Conservation (phyloP, 2,113 vertebrate species). For the Osmerus mordax region DNA sequence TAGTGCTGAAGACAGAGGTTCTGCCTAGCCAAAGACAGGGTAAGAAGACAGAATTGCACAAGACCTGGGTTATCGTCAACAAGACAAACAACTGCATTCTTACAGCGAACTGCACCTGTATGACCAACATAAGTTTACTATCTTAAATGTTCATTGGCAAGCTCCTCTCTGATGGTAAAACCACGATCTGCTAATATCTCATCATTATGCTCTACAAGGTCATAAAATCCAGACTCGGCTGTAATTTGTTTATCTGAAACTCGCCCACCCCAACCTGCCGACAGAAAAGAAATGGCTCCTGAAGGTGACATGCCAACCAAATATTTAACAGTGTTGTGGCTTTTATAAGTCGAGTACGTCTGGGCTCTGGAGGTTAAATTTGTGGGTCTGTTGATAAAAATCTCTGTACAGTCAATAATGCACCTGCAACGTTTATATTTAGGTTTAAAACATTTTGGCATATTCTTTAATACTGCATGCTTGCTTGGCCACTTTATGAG, state of each 20-base stretch:
- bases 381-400: background rate
- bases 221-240: background rate
- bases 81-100: too few species aligned
- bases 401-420: constrained; percentile 10
- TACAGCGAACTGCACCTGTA: too few species aligned
- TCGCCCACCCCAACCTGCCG: constrained; percentile 5
- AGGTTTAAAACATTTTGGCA: constrained; percentile 16
- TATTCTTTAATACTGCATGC: constrained; percentile 3
- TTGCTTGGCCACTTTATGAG: constrained; percentile 16
- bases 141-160: too few species aligned
- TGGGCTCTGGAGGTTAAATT: background rate
- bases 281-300: constrained; percentile 13
- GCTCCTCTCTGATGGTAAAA: constrained; percentile 12
- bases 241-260: constrained; percentile 23
- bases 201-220: constrained; percentile 10
- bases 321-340: constrained; percentile 15
- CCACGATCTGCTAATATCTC: constrained; percentile 5
- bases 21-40: too few species aligned
- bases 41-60: too few species aligned
- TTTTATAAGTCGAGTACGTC: constrained; percentile 19
- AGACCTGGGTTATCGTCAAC: too few species aligned
- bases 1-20: too few species aligned
- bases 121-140: too few species aligned
- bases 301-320: constrained; percentile 7
- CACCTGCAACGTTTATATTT: constrained; percentile 5